Evolutionary conservation across 2,888 invertebrate genomes (phyloP).

Genomic region (Aquatica leii): DNA sequence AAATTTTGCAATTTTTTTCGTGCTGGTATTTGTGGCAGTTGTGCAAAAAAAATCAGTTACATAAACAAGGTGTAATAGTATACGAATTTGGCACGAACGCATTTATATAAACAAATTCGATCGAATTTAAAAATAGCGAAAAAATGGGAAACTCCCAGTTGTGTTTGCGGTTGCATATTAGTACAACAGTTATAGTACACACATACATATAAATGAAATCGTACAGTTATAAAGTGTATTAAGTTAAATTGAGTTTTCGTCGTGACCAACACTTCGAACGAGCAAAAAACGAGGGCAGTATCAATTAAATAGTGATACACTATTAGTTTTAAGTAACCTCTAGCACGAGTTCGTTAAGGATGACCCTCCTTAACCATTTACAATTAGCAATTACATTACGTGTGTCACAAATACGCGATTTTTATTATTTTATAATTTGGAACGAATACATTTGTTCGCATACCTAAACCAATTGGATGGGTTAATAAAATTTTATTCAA

Average conservation of each 20-base stretch:
- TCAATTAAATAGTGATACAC: slow-evolving; percentile 10
- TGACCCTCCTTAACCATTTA: background rate
- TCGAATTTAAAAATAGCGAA: too few species aligned
- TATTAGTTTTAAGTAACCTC: background rate
- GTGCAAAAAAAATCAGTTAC: too few species aligned
- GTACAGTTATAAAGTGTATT: background rate
- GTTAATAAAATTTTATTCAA: slow-evolving; percentile 18
- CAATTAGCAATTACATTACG: background rate
- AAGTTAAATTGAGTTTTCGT: slow-evolving; percentile 5
- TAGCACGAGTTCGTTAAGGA: background rate
- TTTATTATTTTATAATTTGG: slow-evolving; percentile 9
- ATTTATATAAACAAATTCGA: too few species aligned
- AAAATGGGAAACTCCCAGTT: too few species aligned
- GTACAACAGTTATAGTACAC: too few species aligned
- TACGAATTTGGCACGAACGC: too few species aligned
- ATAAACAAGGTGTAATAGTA: too few species aligned
- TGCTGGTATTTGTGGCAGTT: too few species aligned
- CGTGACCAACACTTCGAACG: background rate
- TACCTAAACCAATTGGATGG: slow-evolving; percentile 18
- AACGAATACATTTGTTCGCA: slow-evolving; percentile 15
- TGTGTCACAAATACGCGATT: background rate
- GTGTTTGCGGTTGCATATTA: too few species aligned
- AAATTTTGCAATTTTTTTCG: too few species aligned
- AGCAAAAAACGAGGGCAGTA: slow-evolving; percentile 3
- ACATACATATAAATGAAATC: background rate